Conservation (phyloP, 1,140 invertebrate species). For the Caenorhabditis latens region DNA sequence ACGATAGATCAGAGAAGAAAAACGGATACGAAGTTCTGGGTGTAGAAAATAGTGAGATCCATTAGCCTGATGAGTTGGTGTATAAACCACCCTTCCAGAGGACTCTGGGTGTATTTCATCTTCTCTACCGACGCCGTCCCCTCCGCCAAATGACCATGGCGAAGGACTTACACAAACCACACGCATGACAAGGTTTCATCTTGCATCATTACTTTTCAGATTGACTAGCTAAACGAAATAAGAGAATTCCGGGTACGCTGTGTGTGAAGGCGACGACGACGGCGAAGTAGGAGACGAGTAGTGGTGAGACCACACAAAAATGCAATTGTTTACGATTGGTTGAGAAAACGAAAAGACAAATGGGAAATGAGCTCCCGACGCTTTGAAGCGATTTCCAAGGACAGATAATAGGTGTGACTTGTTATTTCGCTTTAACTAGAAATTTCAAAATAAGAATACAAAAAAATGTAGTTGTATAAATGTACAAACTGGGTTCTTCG, state of each 20-base stretch:
- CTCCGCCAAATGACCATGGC: conserved; percentile 34
- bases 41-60: not conserved
- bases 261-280: not conserved
- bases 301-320: conserved; percentile 4
- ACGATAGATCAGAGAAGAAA: not conserved
- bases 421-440: not conserved
- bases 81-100: conserved; percentile 29
- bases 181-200: conserved; percentile 54
- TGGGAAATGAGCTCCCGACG: conserved; percentile 34
- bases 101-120: conserved; percentile 19
- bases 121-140: not conserved
- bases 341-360: conserved; percentile 28
- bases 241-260: conserved; percentile 45
- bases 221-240: conserved; percentile 54
- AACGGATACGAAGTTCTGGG: not conserved
- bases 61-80: conserved; percentile 27
- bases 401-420: conserved; percentile 15
- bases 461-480: not conserved
- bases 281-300: not conserved
- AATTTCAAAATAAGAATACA: not conserved
- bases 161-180: conserved; percentile 19
- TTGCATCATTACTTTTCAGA: conserved; percentile 55
- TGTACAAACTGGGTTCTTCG: not conserved
- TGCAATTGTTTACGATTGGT: conserved; percentile 48
- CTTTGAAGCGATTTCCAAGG: not conserved